Base-by-base conservation (phyloP, 2,113 vertebrate species). In the Muntiacus muntjak region DNA sequence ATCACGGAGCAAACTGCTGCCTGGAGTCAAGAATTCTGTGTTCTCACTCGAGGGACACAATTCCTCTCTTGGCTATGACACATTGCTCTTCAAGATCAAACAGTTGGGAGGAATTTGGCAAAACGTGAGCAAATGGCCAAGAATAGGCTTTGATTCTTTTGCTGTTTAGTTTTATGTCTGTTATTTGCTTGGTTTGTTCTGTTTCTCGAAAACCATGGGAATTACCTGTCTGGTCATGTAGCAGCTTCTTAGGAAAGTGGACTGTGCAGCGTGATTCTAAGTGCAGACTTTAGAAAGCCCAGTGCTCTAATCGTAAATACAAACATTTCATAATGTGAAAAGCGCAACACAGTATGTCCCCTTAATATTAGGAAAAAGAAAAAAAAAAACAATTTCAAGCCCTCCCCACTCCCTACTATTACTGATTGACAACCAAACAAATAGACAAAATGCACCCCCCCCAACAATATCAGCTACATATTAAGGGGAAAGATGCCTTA, bases 231-330 rank as follows among this genome's bases (percentile, higher is more conserved):
- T 98, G 98, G 98, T 98, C 98, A 98, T 17, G 13, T 99, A 99
- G 99, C 99, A 99, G 99, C 99, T 96, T 97, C 98, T 87, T 98
- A 98, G 98, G 94, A 98, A 98, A 97, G 98, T 99, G 98, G 98
- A 98, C 98, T 98, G 98, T 99, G 99, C 98, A 98, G 76, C 81
- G 99, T 99, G 98, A 97, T 98, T 99, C 98, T 96, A 98, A 99
- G 99, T 99, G 99, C 99, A 99, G 99, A 99, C 99, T 99, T 99
- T 98, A 55, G 7, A 84, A 99, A 99, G 99, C 99, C 99, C 99
- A 99, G 99, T 99, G 99, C 98, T 99, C 99, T 99, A 99, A 99
- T 99, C 99, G 99, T 98, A 99, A 98, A 99, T 98, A 99, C 30
- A 58, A 95, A 98, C 98, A 98, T 98, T 98, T 98, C 97, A 92